Conservation (phyloP, 2,888 invertebrate genomes). For the Dascillus cervinus region DNA sequence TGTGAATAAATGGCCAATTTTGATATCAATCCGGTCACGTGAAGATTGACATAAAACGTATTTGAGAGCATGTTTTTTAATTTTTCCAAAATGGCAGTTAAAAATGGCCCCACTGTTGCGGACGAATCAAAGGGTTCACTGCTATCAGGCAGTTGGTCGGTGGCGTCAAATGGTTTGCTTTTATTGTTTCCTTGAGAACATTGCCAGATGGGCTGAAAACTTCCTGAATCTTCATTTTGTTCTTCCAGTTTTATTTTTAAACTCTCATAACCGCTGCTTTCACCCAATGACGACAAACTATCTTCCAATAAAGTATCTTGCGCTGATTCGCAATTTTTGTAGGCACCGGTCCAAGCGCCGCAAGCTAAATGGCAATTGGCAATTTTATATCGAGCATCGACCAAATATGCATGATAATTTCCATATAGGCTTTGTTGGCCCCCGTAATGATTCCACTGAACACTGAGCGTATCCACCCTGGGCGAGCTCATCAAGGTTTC, state of each 20-base stretch:
- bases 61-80: slow-evolving; percentile 78
- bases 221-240: slow-evolving; percentile 26
- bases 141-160: slow-evolving; percentile 39
- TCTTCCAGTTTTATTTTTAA: slow-evolving; percentile 54
- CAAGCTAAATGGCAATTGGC: slow-evolving; percentile 68
- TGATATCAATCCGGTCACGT: slow-evolving; percentile 79
- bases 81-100: slow-evolving; percentile 73
- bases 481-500: slow-evolving; percentile 23
- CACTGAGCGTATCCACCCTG: slow-evolving; percentile 25
- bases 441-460: slow-evolving; percentile 48
- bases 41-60: slow-evolving; percentile 76
- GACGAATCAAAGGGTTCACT: slow-evolving; percentile 40
- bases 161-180: slow-evolving; percentile 17
- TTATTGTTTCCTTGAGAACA: slow-evolving; percentile 27
- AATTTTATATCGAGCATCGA: slow-evolving; percentile 75
- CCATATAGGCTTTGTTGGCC: slow-evolving; percentile 62
- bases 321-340: slow-evolving; percentile 54
- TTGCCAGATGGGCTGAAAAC: slow-evolving; percentile 30
- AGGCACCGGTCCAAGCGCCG: slow-evolving; percentile 68
- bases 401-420: slow-evolving; percentile 79
- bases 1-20: slow-evolving; percentile 83
- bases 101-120: slow-evolving; percentile 61
- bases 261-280: slow-evolving; percentile 74
- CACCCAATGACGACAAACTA: slow-evolving; percentile 64
- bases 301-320: slow-evolving; percentile 24